Evolutionary conservation across 2,888 invertebrate genomes (phyloP), one percentile per base, ranked within the genome.

Genomic region (Unio delphinus): DNA sequence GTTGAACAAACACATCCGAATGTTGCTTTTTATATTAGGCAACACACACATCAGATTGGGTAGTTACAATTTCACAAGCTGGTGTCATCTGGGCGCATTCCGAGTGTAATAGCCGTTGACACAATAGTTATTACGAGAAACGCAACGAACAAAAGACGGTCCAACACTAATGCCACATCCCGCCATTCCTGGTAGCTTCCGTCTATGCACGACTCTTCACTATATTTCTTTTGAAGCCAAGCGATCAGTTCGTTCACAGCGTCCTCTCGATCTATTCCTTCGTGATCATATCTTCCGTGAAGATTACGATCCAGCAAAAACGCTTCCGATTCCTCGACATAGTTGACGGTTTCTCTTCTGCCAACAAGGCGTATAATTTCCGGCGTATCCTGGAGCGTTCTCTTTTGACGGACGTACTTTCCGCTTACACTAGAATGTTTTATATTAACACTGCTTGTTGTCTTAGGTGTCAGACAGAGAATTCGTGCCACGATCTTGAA

Each of bases 141-240:
- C 28, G 84, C 26, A 57, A 83, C 78, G 68, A 86, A 86, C 28
- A 85, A 73, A 8, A 85, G 71, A 18, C 86, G 66, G 67, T 86
- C 86, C n/a, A 82, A 71, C 7, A 85, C 84, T 66, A 78, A 83
- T 4, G 86, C 86, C 1, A 85, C 82, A 65, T 86, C 82, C 4
- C 83, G 76, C 86, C 86, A 86, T 76, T 86, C 84, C 55, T 80
- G 73, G 65, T 79, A 85, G 11, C 81, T 76, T 30, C 80, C 72
- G 23, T 81, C 83, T 45, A 84, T 83, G 2, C 75, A 72, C 30
- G 80, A 61, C 58, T 86, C 85, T 17, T 78, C 73, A 4, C 70
- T 66, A 26, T 85, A 83, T 60, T 82, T 80, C 23, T 66, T 72
- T 55, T 83, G 81, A 18, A 86, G 72, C 69, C 83, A 72, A 20